Evolutionary conservation across 2,113 vertebrate genomes (phyloP).

Genomic region (Hiodon tergisus): DNA sequence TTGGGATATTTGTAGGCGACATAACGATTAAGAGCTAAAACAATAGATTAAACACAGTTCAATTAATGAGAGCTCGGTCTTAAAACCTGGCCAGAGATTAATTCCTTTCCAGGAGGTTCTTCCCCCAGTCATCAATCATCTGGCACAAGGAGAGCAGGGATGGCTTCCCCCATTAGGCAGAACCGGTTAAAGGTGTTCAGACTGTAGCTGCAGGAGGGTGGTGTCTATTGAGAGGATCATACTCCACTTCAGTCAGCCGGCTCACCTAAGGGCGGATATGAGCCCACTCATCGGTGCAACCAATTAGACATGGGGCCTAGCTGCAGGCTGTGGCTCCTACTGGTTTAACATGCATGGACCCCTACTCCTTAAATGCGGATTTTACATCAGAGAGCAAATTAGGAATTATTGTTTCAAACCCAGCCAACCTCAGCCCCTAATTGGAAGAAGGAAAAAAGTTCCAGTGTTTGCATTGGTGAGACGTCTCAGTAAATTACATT

Average conservation of each 20-base stretch:
- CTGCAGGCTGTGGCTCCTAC: neutral
- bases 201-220: too few species aligned
- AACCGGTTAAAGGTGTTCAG: too few species aligned
- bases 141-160: neutral
- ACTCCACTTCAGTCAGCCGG: neutral
- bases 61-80: neutral
- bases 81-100: neutral
- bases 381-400: slow-evolving; percentile 9
- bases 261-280: neutral
- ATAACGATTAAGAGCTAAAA: neutral
- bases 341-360: neutral
- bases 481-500: too few species aligned
- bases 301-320: neutral
- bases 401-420: slow-evolving; percentile 4
- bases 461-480: too few species aligned
- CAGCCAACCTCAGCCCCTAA: neutral
- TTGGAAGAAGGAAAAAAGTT: neutral
- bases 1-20: neutral
- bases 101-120: neutral
- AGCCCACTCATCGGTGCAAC: neutral
- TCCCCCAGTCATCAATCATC: neutral
- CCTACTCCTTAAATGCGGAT: neutral
- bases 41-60: neutral
- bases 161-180: too few species aligned
- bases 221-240: too few species aligned